Evolutionary conservation across 2,797 vertebrate genomes (phyloP).

Genomic region (Sternotherus odoratus): DNA sequence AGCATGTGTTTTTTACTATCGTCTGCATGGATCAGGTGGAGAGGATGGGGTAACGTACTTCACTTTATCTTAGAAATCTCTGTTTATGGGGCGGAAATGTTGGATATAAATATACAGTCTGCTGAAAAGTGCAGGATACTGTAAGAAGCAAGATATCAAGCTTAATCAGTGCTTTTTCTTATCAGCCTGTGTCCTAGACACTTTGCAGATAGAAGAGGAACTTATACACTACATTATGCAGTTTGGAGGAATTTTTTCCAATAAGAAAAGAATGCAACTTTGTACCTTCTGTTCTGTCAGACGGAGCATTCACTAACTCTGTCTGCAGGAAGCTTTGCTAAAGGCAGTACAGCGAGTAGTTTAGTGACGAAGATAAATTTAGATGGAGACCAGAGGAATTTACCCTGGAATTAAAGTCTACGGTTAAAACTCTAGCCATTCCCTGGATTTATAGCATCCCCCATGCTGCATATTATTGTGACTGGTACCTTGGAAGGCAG

Average conservation of each 20-base stretch:
- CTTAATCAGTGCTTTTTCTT: background rate
- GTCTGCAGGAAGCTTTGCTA: constrained; percentile 68
- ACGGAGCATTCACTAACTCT: constrained; percentile 53
- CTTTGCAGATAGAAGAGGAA: constrained; percentile 31
- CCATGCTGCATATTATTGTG: constrained; percentile 31
- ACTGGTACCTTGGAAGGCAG: constrained; percentile 26
- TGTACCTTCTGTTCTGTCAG: constrained; percentile 50
- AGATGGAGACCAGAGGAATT: constrained; percentile 70
- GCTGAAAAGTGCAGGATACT: background rate
- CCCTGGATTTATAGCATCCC: constrained; percentile 53
- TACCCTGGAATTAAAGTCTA: constrained; percentile 77
- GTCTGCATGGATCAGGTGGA: constrained; percentile 68
- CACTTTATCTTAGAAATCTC: constrained; percentile 55
- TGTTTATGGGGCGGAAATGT: constrained; percentile 34
- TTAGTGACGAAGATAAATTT: constrained; percentile 79
- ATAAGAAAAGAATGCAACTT: constrained; percentile 70
- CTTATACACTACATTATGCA: background rate
- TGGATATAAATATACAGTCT: constrained; percentile 15
- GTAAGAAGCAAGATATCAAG: background rate
- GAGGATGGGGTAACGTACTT: constrained; percentile 56
- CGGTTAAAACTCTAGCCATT: constrained; percentile 64
- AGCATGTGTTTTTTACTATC: constrained; percentile 63
- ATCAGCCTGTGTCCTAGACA: background rate
- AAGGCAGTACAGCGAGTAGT: constrained; percentile 71
- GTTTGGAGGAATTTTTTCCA: constrained; percentile 46